phyloP scores from a whole-genome alignment of 2,888 invertebrate genomes.

The Chloroclysta siterata region DNA sequence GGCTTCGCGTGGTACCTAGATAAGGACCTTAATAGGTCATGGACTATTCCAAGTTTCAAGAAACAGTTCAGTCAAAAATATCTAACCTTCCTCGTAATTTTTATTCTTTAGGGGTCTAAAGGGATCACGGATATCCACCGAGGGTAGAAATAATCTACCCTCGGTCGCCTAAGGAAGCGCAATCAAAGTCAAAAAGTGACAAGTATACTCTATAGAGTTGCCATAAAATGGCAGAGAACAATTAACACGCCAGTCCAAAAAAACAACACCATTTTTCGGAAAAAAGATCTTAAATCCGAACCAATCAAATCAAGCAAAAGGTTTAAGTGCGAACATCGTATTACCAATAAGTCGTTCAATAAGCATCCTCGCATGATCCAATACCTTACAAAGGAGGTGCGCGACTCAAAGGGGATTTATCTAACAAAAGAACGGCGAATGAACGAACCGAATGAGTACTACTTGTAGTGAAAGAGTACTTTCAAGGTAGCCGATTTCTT shows the following conservation, averaged over 20 bases:
- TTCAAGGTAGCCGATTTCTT: constrained; percentile 7
- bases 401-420: constrained; percentile 23
- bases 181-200: too few species aligned
- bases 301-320: constrained; percentile 21
- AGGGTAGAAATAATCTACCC: too few species aligned
- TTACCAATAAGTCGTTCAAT: constrained; percentile 29
- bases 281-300: constrained; percentile 1
- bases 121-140: too few species aligned
- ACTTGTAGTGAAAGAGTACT: constrained; percentile 7
- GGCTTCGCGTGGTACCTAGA: too few species aligned
- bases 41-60: too few species aligned
- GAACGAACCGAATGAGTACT: constrained; percentile 13
- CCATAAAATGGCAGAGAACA: too few species aligned
- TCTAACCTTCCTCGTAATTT: too few species aligned
- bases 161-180: too few species aligned
- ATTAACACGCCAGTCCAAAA: not conserved
- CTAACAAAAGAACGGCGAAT: constrained; percentile 29
- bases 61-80: too few species aligned
- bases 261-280: not conserved
- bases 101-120: too few species aligned
- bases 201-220: too few species aligned
- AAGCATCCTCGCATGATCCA: constrained; percentile 31
- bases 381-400: constrained; percentile 23
- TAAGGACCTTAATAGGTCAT: too few species aligned
- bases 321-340: constrained; percentile 24